phyloP scores from a whole-genome alignment of 1,140 invertebrate species.

The Drosophila insularis region DNA sequence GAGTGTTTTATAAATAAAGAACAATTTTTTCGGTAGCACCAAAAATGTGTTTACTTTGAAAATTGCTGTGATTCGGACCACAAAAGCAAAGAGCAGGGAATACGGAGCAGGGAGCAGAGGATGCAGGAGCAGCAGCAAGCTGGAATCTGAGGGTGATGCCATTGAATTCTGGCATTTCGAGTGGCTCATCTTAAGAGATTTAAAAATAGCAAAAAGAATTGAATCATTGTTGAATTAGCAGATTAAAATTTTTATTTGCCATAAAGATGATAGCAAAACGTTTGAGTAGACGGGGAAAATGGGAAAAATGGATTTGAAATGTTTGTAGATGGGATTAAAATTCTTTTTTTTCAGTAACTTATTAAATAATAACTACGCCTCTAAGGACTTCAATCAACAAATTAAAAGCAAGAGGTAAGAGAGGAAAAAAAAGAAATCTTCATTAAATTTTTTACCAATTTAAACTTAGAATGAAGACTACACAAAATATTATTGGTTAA shows the following conservation, averaged over 20 bases:
- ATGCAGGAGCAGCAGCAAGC: neutral
- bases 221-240: slow-evolving; percentile 74
- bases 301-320: neutral
- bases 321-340: slow-evolving; percentile 2
- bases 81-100: slow-evolving; percentile 24
- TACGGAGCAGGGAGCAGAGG: neutral
- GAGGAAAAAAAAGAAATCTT: neutral
- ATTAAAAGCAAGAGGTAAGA: neutral
- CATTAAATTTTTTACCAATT: too few species aligned
- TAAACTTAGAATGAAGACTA: too few species aligned
- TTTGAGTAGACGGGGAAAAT: neutral
- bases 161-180: slow-evolving; percentile 33
- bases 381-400: neutral
- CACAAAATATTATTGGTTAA: too few species aligned
- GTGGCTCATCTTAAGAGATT: slow-evolving; percentile 57
- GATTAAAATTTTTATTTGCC: slow-evolving; percentile 59
- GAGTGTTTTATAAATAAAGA: slow-evolving; percentile 79
- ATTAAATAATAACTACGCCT: neutral
- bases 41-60: slow-evolving; percentile 71
- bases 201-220: slow-evolving; percentile 45
- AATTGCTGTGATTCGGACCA: slow-evolving; percentile 74
- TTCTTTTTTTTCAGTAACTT: neutral
- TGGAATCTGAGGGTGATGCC: slow-evolving; percentile 16
- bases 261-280: slow-evolving; percentile 16
- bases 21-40: slow-evolving; percentile 47